Base-by-base conservation (phyloP, 2,888 invertebrate species). In the Branchinecta sandiegonensis region DNA sequence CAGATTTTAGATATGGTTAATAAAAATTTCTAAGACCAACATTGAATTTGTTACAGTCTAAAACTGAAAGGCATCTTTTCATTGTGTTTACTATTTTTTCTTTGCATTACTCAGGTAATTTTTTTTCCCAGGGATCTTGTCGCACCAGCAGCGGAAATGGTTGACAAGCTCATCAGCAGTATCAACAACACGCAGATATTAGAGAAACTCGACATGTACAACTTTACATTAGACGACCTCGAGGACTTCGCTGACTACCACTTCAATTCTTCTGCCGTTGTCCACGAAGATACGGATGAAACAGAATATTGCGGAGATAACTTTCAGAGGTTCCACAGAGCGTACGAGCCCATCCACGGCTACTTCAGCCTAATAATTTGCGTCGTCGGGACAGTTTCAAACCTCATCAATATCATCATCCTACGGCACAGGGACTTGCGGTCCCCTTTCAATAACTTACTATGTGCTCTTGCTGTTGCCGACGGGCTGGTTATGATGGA, bases 401-500 rank as follows among this genome's bases (percentile, higher is more conserved):
- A 94, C 78, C 84, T 88, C n/a, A 83, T 94, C 74, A 95, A 94
- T 79, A 89, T 95, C 71, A 86, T 89, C 63, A 92, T 95, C 12
- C 82, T 95, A 68, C 89, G 93, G 10, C 84, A 91, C 13, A 86
- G 88, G 47, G 91, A 94, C 78, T 94, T 95, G 93, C 81, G 84
- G 71, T 90, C 91, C 70, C 88, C 94, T 5, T 94, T 93, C 47
- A 95, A 95, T 79, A 86, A 89, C 67, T 92, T 95, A 70, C 84
- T 95, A 63, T 92, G 92, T 0, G 90, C 89, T 8, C 81, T 92
- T 47, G 95, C 95, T 0, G 86, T 94, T 10, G 91, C 94, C 14
- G 95, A 95, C 77, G n/a, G 47, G 48, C 82, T 93, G n/a, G 94
- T 94, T 14, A 94, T 95, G 87, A 81, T 94, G 74, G 92, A 92